Percentiles rank a stretch among this genome's conserved stretches.
phyloP scores from a whole-genome alignment of 2,113 vertebrate genomes.

The Ctenodactylus gundi region DNA sequence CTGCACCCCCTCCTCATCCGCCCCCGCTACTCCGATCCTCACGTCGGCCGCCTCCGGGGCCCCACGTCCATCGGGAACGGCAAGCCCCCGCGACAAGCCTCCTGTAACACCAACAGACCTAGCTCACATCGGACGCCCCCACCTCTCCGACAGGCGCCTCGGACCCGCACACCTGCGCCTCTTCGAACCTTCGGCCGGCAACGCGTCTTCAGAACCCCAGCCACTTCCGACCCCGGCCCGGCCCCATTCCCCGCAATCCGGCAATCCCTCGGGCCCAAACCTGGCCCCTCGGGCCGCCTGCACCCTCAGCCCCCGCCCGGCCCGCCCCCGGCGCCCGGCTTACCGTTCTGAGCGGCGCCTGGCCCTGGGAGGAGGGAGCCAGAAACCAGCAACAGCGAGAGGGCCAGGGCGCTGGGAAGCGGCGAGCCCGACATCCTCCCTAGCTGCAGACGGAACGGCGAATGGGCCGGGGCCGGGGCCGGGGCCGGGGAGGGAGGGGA shows the following conservation, averaged over 20 bases:
- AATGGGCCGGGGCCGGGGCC: conserved; percentile 70
- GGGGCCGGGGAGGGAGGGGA: conserved; percentile 69
- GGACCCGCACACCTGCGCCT: not conserved
- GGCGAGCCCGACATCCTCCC: conserved; percentile 79
- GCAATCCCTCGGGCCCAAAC: too few species aligned
- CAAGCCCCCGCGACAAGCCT: too few species aligned
- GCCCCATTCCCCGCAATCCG: too few species aligned
- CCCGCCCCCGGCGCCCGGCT: conserved; percentile 66
- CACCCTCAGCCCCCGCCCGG: not conserved
- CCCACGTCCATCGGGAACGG: too few species aligned
- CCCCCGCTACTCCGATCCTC: conserved; percentile 50
- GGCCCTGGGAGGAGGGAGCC: conserved; percentile 80
- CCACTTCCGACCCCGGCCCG: not conserved
- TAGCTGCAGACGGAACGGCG: not conserved
- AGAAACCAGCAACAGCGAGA: conserved; percentile 78
- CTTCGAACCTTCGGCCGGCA: not conserved
- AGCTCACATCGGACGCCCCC: conserved; percentile 32
- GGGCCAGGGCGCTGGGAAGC: conserved; percentile 76
- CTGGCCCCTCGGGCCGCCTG: not conserved
- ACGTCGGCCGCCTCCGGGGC: not conserved
- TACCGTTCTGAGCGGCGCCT: conserved; percentile 82
- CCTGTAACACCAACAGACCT: not conserved
- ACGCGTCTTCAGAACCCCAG: not conserved
- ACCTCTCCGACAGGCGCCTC: not conserved
- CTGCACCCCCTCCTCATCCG: conserved; percentile 17